Conservation (phyloP, 2,888 invertebrate genomes). For the Phyllotreta cruciferae region DNA sequence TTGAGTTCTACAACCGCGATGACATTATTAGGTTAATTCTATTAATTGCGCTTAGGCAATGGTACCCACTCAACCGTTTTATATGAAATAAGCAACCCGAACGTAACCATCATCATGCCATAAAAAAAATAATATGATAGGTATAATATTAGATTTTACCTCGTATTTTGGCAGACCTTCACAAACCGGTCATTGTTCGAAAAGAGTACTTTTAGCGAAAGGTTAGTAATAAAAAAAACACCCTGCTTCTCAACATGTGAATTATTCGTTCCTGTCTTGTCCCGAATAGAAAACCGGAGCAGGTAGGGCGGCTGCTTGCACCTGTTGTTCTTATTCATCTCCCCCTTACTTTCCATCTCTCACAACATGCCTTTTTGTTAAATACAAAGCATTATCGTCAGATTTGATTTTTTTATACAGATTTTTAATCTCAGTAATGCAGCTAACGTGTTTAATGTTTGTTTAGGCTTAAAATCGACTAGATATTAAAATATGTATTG, state of each 20-base stretch:
- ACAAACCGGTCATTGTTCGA: too few species aligned
- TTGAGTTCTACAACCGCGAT: slow-evolving; percentile 28
- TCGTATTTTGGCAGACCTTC: too few species aligned
- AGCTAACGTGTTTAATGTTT: slow-evolving; percentile 27
- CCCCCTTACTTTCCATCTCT: slow-evolving; percentile 41
- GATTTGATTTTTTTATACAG: slow-evolving; percentile 31
- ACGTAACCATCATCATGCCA: too few species aligned
- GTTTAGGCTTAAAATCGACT: slow-evolving; percentile 22
- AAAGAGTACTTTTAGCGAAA: too few species aligned
- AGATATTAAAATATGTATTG: background rate
- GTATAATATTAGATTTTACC: too few species aligned
- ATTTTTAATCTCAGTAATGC: slow-evolving; percentile 29
- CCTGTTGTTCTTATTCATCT: slow-evolving; percentile 55
- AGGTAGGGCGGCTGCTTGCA: slow-evolving; percentile 56
- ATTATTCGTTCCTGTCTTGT: slow-evolving; percentile 51
- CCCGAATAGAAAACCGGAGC: slow-evolving; percentile 46
- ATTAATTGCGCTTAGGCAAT: slow-evolving; percentile 17
- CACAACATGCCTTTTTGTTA: slow-evolving; percentile 24
- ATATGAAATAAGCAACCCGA: too few species aligned
- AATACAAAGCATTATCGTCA: slow-evolving; percentile 28
- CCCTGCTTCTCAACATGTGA: slow-evolving; percentile 52
- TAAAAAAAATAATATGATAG: too few species aligned
- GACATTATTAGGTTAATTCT: slow-evolving; percentile 28
- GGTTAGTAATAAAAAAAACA: slow-evolving; percentile 23
- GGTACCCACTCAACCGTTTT: background rate